Evolutionary conservation across 2,797 vertebrate species (phyloP), one percentile per base, ranked within the genome.

Genomic region (Sebastes wilsoni): DNA sequence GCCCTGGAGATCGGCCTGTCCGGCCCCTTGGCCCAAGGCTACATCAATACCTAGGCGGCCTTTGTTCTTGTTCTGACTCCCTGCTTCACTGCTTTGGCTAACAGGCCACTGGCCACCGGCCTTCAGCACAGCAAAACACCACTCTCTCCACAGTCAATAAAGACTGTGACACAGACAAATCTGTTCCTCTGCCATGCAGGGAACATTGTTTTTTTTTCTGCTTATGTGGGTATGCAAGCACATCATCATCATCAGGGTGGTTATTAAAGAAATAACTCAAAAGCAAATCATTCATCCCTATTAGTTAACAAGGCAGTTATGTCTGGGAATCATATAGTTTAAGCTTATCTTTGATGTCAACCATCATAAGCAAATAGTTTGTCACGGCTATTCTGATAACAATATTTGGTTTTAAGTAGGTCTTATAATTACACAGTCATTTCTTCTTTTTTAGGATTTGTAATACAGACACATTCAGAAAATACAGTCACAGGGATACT

Each of bases 1-100:
- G 96, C 96, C 95, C 96, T 96, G 95, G 96, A 95, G 95, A 96
- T 96, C 97, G 88, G 84, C 82, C 90, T 78, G 95, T 96, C 94
- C 95, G 93, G 92, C 93, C 96, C 88, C 89, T 92, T 92, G 96
- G 96, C 97, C 96, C 82, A 67, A 58, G 85, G 94, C 87, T 87
- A 94, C 96, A 95, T 96, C 96, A 96, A 95, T 96, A 95, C 95
- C 95, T 92, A 93, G 85, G 83, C 87, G 68, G 84, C 87, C 91
- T 94, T 93, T 94, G 88, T 94, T 93, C 89, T 91, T 88, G 88
- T 92, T 95, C 95, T 96, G 95, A 96, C 95, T 96, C 95, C 95
- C 93, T 88, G 90, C 92, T 92, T 72, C 88, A 66, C 68, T 94
- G 93, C 93, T 66, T 88, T 14, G 80, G 74, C 85, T 88, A 90